Evolutionary conservation across 2,797 vertebrate species (phyloP).

Genomic region (Protonibea diacanthus): DNA sequence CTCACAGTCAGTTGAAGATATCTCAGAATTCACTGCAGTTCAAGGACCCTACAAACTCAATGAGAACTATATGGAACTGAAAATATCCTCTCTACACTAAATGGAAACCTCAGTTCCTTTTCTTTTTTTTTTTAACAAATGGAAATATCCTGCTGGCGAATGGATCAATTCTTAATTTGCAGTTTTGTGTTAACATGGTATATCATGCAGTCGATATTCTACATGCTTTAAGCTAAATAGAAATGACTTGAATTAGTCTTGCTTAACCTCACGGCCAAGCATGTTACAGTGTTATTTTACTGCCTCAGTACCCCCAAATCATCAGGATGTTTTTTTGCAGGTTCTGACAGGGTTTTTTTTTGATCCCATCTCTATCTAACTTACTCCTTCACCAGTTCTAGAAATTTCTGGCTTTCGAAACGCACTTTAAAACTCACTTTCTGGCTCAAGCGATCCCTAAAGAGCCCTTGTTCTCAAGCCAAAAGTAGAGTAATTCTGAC

Average conservation of each 20-base stretch:
- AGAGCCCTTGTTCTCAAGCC: slow-evolving; percentile 48
- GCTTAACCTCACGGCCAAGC: slow-evolving; percentile 36
- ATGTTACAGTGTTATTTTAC: slow-evolving; percentile 38
- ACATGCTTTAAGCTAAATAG: slow-evolving; percentile 53
- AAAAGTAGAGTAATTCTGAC: slow-evolving; percentile 49
- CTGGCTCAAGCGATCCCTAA: slow-evolving; percentile 21
- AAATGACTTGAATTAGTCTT: slow-evolving; percentile 59
- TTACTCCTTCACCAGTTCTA: slow-evolving; percentile 22
- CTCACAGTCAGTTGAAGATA: slow-evolving; percentile 70
- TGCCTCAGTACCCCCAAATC: slow-evolving; percentile 9
- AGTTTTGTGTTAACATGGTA: slow-evolving; percentile 65
- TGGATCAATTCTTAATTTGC: slow-evolving; percentile 77
- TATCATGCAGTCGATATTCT: slow-evolving; percentile 59
- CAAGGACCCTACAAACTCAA: slow-evolving; percentile 59
- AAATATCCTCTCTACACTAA: slow-evolving; percentile 26
- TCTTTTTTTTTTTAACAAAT: slow-evolving; percentile 16
- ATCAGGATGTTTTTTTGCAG: slow-evolving; percentile 22
- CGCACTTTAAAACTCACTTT: slow-evolving; percentile 29
- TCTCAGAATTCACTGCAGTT: slow-evolving; percentile 64
- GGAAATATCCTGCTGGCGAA: slow-evolving; percentile 37
- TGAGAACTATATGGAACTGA: slow-evolving; percentile 44
- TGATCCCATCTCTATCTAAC: slow-evolving; percentile 22
- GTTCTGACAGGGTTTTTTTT: slow-evolving; percentile 27
- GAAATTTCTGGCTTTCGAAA: slow-evolving; percentile 39
- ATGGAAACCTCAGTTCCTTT: slow-evolving; percentile 22